A percentile compares a stretch with the other conserved stretches of the same genome.
Conservation (phyloP, 92 coral and sea anemone species). For the Galaxea fascicularis region DNA sequence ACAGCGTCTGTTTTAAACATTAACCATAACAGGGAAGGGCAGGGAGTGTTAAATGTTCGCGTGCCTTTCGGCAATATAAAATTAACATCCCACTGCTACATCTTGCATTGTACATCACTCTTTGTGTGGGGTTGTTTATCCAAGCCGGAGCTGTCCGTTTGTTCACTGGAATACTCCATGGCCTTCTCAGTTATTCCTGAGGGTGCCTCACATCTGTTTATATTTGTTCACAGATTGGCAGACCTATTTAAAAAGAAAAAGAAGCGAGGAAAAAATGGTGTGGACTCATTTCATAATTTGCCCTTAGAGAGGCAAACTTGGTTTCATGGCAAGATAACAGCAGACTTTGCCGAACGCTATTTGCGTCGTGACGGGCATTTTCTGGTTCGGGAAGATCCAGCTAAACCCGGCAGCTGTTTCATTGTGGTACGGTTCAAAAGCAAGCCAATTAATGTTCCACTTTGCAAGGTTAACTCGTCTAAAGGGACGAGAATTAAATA, state of each 20-base stretch:
- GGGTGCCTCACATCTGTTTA: background rate
- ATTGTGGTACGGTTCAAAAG: conserved; percentile 81
- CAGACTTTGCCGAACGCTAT: conserved; percentile 92
- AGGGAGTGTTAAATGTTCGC: background rate
- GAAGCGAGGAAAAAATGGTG: conserved; percentile 49
- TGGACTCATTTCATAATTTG: conserved; percentile 37
- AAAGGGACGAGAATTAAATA: conserved; percentile 90
- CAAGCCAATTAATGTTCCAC: conserved; percentile 77
- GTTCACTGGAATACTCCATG: background rate
- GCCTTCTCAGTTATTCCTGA: background rate
- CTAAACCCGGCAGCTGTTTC: conserved; percentile 92
- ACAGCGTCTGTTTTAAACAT: background rate
- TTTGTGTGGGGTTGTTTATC: background rate
- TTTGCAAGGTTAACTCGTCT: conserved; percentile 79
- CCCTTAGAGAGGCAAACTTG: conserved; percentile 91
- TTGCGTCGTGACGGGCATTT: conserved; percentile 90
- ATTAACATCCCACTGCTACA: background rate
- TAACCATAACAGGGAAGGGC: background rate
- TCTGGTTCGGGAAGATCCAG: conserved; percentile 97
- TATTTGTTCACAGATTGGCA: conserved; percentile 67
- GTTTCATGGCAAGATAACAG: conserved; percentile 97
- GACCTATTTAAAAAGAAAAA: conserved; percentile 75
- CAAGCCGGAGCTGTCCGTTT: background rate
- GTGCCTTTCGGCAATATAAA: background rate
- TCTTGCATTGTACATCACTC: background rate